Base-by-base conservation (phyloP, 2,113 vertebrate species). In the Seriola rivoliana region DNA sequence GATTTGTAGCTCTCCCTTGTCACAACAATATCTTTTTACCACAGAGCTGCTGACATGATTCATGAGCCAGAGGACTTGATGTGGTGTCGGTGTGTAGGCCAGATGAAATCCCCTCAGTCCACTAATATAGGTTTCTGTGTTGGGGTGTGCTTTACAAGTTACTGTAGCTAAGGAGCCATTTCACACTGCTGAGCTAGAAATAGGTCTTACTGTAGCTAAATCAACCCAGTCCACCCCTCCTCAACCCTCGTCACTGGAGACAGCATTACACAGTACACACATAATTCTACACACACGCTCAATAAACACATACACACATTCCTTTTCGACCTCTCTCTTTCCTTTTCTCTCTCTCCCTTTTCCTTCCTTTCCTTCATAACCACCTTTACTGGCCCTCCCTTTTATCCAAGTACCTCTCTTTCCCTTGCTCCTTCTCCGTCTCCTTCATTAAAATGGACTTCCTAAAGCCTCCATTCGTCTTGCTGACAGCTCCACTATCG, bases 381-480 rank as follows among this genome's bases (percentile, higher is more conserved):
- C 75, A 86, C 83, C 77, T 79, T 64, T 57, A 40, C 57, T 69
- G 75, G 71, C 67, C 80, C 69, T 77, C 71, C 66, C 85, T 81
- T 73, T 72, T 60, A 29, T 82, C 80, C 67, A 81, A 91, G 82
- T 85, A 85, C 84, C 80, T 84, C 89, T 91, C 88, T 86, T 91
- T 92, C 82, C 80, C 80, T 78, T n/a, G 67, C 89, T 89, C 76
- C 75, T 88, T 90, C 90, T 83, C 93, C 91, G 92, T 94, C 94
- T 83, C 93, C 93, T 94, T 95, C 94, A 95, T 95, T 95, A 94
- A 93, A 95, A 95, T 94, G 94, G 92, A 95, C 94, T 94, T 94
- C 93, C 92, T 93, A 92, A 94, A 95, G 93, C 93, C 91, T 90
- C 93, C 94, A 95, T 95, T 94, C 89, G 70, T 95, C 94, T 94